Evolutionary conservation across 2,113 vertebrate species (phyloP).

Genomic region (Oryctolagus cuniculus): mOryCun1.1 NC_091436.1:45165501-45166000

Average conservation of each 20-base stretch:
- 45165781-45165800: background rate
- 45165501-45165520: background rate
- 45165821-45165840: background rate
- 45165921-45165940: background rate
- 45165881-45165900: background rate
- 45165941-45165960: constrained; percentile 13
- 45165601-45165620: no score
- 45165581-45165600: no score
- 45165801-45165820: constrained; percentile 28
- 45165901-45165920: background rate
- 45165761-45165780: background rate
- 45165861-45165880: background rate
- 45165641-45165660: no score
- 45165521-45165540: background rate
- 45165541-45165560: background rate
- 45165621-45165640: no score
- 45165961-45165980: constrained; percentile 10
- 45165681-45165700: background rate
- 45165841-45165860: background rate
- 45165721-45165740: background rate
- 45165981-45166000: background rate
- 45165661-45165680: constrained; percentile 33
- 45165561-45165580: no score
- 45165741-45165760: background rate
- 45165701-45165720: background rate